Evolutionary conservation across 2,113 vertebrate genomes (phyloP).

Genomic region (Polyodon spathula): DNA sequence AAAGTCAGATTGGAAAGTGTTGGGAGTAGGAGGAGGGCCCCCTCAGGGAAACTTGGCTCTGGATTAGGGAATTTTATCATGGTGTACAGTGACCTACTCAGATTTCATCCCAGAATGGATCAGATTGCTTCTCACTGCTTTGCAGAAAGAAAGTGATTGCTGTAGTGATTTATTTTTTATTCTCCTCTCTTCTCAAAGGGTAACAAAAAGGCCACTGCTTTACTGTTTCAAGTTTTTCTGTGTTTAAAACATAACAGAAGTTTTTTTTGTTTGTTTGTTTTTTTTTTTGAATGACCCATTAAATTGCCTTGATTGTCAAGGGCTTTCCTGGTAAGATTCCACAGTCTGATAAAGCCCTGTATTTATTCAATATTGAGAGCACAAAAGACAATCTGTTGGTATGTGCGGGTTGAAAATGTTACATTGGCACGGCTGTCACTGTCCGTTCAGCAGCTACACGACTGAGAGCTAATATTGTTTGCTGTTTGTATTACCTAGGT

Average conservation of each 20-base stretch:
- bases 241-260: too few species aligned
- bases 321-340: neutral
- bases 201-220: slow-evolving; percentile 63
- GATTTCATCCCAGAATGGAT: slow-evolving; percentile 81
- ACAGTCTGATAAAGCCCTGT: neutral
- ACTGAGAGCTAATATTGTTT: slow-evolving; percentile 39
- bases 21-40: slow-evolving; percentile 67
- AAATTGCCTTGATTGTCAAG: neutral
- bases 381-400: neutral
- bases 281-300: neutral
- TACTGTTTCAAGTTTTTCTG: neutral
- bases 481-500: slow-evolving; percentile 42
- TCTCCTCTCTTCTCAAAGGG: slow-evolving; percentile 25
- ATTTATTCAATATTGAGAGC: neutral
- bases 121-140: slow-evolving; percentile 70
- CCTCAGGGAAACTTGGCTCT: slow-evolving; percentile 89
- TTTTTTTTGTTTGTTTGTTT: too few species aligned
- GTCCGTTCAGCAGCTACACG: slow-evolving; percentile 26
- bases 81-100: slow-evolving; percentile 94
- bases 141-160: slow-evolving; percentile 67
- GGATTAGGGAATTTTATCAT: slow-evolving; percentile 91
- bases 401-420: slow-evolving; percentile 28
- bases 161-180: slow-evolving; percentile 43
- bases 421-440: slow-evolving; percentile 34
- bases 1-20: slow-evolving; percentile 84